These are phyloP conservation scores for Agonopterix alstromeriana DNA, from an alignment of 2,888 invertebrate genomes.

Conservation along the genomic window DNA sequence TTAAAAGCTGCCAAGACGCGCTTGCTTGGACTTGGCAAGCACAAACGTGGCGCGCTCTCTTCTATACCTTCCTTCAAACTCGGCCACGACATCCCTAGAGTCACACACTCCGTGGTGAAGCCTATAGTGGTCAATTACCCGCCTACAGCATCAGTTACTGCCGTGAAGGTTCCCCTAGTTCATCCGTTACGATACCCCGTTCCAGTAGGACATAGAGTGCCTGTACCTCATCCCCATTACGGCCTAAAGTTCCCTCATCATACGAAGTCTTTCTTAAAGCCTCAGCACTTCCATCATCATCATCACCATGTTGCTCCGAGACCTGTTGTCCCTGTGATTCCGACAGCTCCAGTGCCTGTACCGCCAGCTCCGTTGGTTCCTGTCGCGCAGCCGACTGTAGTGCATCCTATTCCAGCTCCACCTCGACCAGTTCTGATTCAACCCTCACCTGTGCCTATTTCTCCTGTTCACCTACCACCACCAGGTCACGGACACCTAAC, in stretches of 20 bases:
- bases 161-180: slow-evolving; percentile 59
- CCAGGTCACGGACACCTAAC: slow-evolving; percentile 38
- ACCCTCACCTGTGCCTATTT: slow-evolving; percentile 25
- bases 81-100: slow-evolving; percentile 64
- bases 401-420: slow-evolving; percentile 31
- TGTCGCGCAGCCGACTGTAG: slow-evolving; percentile 35
- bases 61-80: slow-evolving; percentile 64
- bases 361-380: slow-evolving; percentile 36
- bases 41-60: slow-evolving; percentile 59
- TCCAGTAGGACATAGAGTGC: slow-evolving; percentile 50
- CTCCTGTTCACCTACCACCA: slow-evolving; percentile 31
- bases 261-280: slow-evolving; percentile 36
- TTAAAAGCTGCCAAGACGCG: slow-evolving; percentile 44
- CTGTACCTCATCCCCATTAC: slow-evolving; percentile 53
- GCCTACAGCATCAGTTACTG: slow-evolving; percentile 57
- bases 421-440: slow-evolving; percentile 23
- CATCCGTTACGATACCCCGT: slow-evolving; percentile 50
- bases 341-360: slow-evolving; percentile 26
- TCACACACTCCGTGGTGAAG: slow-evolving; percentile 65
- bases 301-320: slow-evolving; percentile 58
- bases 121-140: slow-evolving; percentile 67
- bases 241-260: slow-evolving; percentile 51
- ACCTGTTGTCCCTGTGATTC: slow-evolving; percentile 46
- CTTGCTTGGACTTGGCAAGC: slow-evolving; percentile 42
- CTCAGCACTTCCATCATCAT: slow-evolving; percentile 61